phyloP scores from a whole-genome alignment of 30 jellyfish, hydroid and myxozoan genomes.

The Catostylus mosaicus region DNA sequence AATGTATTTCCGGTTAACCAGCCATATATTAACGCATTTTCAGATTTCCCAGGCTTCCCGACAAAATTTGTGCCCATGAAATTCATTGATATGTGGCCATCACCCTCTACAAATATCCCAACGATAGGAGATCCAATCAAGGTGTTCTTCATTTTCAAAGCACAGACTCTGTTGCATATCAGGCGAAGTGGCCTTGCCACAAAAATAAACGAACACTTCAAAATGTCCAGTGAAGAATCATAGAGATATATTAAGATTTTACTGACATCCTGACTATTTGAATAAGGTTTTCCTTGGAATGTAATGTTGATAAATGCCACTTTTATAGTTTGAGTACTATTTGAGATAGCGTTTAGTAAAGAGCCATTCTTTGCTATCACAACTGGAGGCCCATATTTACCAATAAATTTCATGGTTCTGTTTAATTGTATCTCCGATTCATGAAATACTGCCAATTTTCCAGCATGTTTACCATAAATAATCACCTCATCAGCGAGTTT shows the following conservation, averaged over 20 bases:
- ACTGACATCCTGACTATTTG: neutral
- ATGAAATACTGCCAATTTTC: neutral
- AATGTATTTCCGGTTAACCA: neutral
- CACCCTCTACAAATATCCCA: neutral
- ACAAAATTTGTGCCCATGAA: neutral
- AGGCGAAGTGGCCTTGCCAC: neutral
- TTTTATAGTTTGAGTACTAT: neutral
- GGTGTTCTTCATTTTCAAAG: neutral
- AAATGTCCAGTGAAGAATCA: neutral
- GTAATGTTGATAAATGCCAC: neutral
- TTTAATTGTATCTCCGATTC: neutral
- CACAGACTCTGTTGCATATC: neutral
- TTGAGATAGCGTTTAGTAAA: neutral
- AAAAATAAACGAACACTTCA: neutral
- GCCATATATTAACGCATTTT: neutral
- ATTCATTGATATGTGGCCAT: neutral
- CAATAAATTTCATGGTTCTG: neutral
- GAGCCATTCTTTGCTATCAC: neutral
- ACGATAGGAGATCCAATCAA: neutral
- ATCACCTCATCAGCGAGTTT: neutral
- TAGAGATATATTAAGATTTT: neutral
- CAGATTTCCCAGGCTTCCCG: neutral
- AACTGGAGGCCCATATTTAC: neutral
- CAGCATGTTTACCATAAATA: neutral
- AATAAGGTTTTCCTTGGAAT: neutral